These are phyloP conservation scores for Mesoclemmys tuberculata DNA, from an alignment of 2,113 vertebrate species.

Conservation along the genomic window DNA sequence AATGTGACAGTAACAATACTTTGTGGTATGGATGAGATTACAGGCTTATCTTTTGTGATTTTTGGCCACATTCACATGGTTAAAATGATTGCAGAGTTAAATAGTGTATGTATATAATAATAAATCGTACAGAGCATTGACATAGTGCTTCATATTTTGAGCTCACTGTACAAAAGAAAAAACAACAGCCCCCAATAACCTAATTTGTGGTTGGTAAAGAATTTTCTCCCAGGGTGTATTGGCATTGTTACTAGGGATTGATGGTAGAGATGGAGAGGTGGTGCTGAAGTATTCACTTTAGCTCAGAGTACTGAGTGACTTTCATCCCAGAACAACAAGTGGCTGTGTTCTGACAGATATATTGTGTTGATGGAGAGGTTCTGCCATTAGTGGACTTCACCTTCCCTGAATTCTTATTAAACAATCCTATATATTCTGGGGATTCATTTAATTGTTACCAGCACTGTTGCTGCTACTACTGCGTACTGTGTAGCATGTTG, in stretches of 20 bases:
- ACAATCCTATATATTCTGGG: not conserved
- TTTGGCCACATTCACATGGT: not conserved
- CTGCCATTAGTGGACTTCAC: not conserved
- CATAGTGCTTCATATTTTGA: not conserved
- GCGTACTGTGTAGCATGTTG: rapidly evolving
- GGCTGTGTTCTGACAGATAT: not conserved
- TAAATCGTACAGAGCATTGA: not conserved
- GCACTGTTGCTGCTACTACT: not conserved
- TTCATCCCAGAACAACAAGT: not conserved
- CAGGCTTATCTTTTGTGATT: not conserved
- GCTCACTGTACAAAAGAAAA: not conserved
- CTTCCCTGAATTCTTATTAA: not conserved
- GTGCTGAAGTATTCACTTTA: not conserved
- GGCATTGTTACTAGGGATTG: not conserved
- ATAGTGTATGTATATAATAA: rapidly evolving
- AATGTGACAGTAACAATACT: not conserved
- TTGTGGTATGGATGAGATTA: not conserved
- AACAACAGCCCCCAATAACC: too few species aligned
- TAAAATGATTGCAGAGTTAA: not conserved
- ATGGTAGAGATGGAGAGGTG: not conserved
- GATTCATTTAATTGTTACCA: not conserved
- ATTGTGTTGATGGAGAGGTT: not conserved
- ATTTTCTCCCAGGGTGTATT: not conserved
- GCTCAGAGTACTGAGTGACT: not conserved
- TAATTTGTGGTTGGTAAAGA: not conserved